Base-by-base conservation (phyloP, 2,888 invertebrate genomes). In the Epinotia brunnichana region DNA sequence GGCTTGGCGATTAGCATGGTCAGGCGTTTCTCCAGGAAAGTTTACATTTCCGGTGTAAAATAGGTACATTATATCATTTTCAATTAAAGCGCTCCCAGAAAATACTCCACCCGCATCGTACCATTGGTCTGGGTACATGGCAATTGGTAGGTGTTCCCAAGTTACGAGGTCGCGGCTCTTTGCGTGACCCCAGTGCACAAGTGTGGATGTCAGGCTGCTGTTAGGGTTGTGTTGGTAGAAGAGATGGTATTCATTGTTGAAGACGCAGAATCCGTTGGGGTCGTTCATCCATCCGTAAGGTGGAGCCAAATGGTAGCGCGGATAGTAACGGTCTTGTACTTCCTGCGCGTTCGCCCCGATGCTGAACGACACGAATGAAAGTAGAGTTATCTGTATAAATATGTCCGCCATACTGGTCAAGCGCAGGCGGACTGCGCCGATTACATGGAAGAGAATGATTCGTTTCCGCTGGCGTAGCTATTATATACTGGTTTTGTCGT, bases 201-300 rank as follows among this genome's bases (percentile, higher is more conserved):
- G 83, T 2, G 90, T 87, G 0, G 91, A 84, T 2, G 76, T 83
- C 1, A 78, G 76, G 59, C 90, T 88, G 41, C 83, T 85, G 2
- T 85, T 63, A 0, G 94, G 94, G 74, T 94, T 91, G 76, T 88
- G 86, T 78, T 94, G 94, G 77, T 90, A 94, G 75, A 93, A 94
- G 3, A 94, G 77, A 75, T 94, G 94, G 74, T 90, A 94, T 21
- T 86, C 83, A 1, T 84, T 81, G 5, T 85, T 78, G 74, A 80
- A 91, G 54, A 82, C 74, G 67, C 90, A 85, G 74, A 94, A 90
- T 5, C 94, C 94, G 70, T 94, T 94, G 0, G 94, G 94, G 70
- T 94, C 94, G 77, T 94, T 94, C 85, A 94, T 92, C 94, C 94
- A 94, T 56, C 93, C 94, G 3, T 76, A 19, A 0, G 82, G 83